Conservation (phyloP, 64 coral and sea anemone species). For the Montipora sp. region DNA sequence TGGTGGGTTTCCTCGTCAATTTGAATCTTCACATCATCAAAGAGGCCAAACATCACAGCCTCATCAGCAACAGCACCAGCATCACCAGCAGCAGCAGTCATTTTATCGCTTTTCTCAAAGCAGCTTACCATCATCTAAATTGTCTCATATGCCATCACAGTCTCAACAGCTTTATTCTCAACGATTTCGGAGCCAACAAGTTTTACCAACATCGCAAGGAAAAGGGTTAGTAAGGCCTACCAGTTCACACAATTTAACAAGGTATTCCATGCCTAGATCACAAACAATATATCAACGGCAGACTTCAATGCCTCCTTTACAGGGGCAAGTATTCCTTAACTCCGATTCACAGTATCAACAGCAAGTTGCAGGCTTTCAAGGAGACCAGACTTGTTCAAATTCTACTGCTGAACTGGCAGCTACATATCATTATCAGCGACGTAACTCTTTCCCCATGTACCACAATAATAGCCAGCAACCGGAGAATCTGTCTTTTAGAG, state of each 20-base stretch:
- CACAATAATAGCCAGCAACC: slow-evolving; percentile 69
- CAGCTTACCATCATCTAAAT: slow-evolving; percentile 25
- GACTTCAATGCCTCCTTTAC: slow-evolving; percentile 79
- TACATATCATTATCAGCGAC: slow-evolving; percentile 66
- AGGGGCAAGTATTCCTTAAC: slow-evolving; percentile 47
- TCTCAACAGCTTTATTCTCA: slow-evolving; percentile 34
- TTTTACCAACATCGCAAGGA: slow-evolving; percentile 31
- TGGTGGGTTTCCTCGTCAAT: slow-evolving; percentile 16
- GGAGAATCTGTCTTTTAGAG: slow-evolving; percentile 43
- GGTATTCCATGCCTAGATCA: slow-evolving; percentile 35
- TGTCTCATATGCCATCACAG: slow-evolving; percentile 67
- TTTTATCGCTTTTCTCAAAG: slow-evolving; percentile 49
- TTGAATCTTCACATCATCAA: slow-evolving; percentile 40
- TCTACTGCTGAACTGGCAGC: neutral
- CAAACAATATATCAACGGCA: slow-evolving; percentile 82
- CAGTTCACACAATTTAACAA: neutral
- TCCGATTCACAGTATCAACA: slow-evolving; percentile 51
- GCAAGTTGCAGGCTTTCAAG: slow-evolving; percentile 31
- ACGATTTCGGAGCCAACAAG: slow-evolving; percentile 22
- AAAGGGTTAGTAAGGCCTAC: neutral
- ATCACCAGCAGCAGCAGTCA: slow-evolving; percentile 39
- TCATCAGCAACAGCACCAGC: slow-evolving; percentile 35
- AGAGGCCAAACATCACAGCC: slow-evolving; percentile 20
- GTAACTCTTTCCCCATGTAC: slow-evolving; percentile 94
- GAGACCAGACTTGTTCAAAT: slow-evolving; percentile 29